Evolutionary conservation across 2,797 vertebrate species (phyloP).

Genomic region (Potorous gilbertii): DNA sequence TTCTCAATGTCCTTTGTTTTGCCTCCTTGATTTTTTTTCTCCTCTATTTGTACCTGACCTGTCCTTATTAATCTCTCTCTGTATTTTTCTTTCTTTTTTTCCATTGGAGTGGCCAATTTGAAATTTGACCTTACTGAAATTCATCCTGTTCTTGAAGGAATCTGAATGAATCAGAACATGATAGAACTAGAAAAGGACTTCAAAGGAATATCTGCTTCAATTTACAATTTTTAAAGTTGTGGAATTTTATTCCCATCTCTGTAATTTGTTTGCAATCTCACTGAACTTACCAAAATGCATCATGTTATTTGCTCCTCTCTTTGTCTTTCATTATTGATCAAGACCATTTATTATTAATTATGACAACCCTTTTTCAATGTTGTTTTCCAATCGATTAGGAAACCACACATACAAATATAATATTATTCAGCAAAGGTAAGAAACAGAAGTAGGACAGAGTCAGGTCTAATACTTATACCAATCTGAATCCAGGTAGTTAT

Average conservation of each 20-base stretch:
- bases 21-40: neutral
- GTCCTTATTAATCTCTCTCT: neutral
- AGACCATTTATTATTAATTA: neutral
- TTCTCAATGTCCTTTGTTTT: neutral
- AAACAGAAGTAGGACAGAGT: neutral
- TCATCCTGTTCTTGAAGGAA: slow-evolving; percentile 33
- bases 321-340: neutral
- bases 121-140: neutral
- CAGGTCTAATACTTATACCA: neutral
- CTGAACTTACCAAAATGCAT: neutral
- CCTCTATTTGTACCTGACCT: neutral
- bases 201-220: accelerated
- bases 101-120: neutral
- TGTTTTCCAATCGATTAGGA: neutral
- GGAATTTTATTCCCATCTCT: neutral
- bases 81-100: neutral
- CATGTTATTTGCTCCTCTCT: neutral
- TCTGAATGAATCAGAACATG: neutral
- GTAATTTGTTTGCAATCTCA: accelerated
- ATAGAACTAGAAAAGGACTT: accelerated
- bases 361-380: neutral
- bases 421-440: neutral
- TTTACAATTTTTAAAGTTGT: neutral
- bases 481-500: neutral
- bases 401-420: neutral